Conservation (phyloP, 2,797 vertebrate species). For the Podarcis lilfordi region DNA sequence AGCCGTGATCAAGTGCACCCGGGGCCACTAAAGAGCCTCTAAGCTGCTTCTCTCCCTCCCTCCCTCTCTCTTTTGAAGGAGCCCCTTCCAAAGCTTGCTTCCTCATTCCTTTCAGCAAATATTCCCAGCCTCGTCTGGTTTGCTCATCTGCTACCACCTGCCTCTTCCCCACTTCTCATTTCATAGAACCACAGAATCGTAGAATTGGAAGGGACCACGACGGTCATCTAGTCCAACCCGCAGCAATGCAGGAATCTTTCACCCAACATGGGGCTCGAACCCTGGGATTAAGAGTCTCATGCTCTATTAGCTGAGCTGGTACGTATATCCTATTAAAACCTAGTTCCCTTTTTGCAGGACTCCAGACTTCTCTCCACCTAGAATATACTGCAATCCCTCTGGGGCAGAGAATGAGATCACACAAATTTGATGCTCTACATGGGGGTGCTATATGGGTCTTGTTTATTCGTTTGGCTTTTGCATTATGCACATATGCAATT, state of each 20-base stretch:
- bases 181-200: no score
- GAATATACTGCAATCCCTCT: neutral
- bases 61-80: neutral
- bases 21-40: neutral
- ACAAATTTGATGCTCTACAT: neutral
- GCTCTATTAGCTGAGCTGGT: no score
- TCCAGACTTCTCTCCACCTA: neutral
- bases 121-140: neutral
- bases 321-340: neutral
- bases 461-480: neutral
- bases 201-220: no score
- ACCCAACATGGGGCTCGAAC: no score
- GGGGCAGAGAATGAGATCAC: neutral
- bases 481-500: no score
- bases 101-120: neutral
- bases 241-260: no score
- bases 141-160: neutral
- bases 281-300: no score
- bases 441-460: neutral
- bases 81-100: neutral
- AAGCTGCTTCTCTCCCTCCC: neutral
- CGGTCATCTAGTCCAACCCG: neutral
- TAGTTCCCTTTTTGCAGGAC: neutral
- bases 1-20: neutral
- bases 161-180: neutral